phyloP scores from a whole-genome alignment of 2,797 vertebrate species.

The Anas bernieri region DNA sequence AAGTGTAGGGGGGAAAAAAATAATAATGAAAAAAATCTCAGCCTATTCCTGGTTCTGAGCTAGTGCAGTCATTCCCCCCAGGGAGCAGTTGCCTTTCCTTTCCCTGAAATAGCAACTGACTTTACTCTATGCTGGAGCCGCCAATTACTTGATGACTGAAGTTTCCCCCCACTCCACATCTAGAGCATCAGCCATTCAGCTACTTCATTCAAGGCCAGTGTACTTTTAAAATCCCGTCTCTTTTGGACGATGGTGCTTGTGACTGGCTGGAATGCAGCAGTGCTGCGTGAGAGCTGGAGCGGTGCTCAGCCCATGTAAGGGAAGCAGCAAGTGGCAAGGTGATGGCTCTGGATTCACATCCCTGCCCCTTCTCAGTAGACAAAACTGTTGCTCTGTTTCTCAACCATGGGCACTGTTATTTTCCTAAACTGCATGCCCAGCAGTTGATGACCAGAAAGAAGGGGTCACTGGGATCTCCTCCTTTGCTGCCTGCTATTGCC shows the following conservation, averaged over 20 bases:
- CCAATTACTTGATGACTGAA: slow-evolving; percentile 17
- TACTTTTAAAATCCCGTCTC: slow-evolving; percentile 42
- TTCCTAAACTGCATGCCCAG: background rate
- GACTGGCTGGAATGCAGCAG: background rate
- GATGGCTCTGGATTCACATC: background rate
- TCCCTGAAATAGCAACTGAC: slow-evolving; percentile 79
- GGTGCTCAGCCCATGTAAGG: background rate
- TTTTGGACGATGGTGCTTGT: background rate
- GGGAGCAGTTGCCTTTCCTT: slow-evolving; percentile 75
- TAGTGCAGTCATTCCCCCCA: slow-evolving; percentile 71
- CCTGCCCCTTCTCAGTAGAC: background rate
- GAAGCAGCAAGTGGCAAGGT: background rate
- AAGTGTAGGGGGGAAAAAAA: slow-evolving; percentile 49
- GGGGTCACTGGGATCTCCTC: background rate
- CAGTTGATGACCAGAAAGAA: background rate
- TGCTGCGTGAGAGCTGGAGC: background rate
- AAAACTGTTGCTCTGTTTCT: background rate
- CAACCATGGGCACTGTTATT: background rate
- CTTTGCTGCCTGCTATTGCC: background rate
- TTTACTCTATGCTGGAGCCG: slow-evolving; percentile 24
- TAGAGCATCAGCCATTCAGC: background rate
- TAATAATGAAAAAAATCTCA: background rate
- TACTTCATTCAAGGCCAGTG: slow-evolving; percentile 7
- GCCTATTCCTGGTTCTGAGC: slow-evolving; percentile 73
- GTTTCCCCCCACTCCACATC: background rate